These are phyloP conservation scores for Paedocypris sp. DNA, from an alignment of 2,113 vertebrate species.

Conservation along the genomic window DNA sequence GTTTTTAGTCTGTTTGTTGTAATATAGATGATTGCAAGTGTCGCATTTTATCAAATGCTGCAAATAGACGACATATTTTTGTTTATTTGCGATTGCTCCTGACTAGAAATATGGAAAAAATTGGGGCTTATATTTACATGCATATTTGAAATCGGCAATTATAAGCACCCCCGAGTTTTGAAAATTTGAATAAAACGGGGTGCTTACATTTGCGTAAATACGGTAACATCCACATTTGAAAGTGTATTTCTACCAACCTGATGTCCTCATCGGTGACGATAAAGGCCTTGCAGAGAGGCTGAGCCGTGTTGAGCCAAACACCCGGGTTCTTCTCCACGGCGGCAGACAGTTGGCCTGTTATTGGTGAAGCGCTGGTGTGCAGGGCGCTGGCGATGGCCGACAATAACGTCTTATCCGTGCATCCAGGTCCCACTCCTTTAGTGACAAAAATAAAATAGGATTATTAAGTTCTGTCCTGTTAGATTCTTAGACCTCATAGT, in stretches of 20 bases:
- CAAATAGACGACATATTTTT: no score
- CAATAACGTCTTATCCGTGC: conserved; percentile 89
- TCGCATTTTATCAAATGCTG: no score
- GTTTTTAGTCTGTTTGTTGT: no score
- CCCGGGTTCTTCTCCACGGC: conserved; percentile 97
- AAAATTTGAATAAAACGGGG: neutral
- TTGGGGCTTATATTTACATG: no score
- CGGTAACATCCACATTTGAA: neutral
- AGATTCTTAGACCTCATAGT: no score
- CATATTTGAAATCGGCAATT: no score
- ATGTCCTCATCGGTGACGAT: conserved; percentile 98
- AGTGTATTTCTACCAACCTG: conserved; percentile 50
- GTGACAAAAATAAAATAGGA: neutral
- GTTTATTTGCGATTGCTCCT: no score
- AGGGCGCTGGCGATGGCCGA: conserved; percentile 93
- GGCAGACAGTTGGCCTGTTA: conserved; percentile 91
- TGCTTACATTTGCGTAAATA: neutral
- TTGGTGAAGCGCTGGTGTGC: conserved; percentile 91
- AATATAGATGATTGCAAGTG: no score
- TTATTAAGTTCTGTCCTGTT: no score
- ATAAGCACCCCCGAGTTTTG: no score
- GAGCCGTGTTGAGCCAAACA: conserved; percentile 91
- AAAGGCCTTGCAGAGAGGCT: conserved; percentile 96
- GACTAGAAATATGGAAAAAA: no score
- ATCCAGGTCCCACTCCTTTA: conserved; percentile 88